Conservation (phyloP, 2,888 invertebrate genomes). For the Lobophora halterata region DNA sequence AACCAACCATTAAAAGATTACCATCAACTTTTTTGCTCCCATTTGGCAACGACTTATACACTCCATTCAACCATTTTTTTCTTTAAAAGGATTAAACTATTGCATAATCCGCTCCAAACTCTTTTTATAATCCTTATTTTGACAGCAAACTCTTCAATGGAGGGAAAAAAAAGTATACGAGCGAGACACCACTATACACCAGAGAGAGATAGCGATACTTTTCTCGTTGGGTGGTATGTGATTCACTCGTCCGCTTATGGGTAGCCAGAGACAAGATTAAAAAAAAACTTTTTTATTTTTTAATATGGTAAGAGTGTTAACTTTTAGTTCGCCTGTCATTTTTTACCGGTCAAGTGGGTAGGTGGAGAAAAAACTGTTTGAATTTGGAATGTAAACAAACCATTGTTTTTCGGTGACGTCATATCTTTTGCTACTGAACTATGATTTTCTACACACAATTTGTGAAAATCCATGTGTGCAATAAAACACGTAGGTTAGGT, state of each 20-base stretch:
- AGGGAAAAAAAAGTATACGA: conserved; percentile 55
- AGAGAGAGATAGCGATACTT: conserved; percentile 37
- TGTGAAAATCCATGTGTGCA: no score
- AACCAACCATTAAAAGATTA: no score
- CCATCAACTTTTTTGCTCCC: no score
- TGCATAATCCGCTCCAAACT: conserved; percentile 64
- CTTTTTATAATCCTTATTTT: conserved; percentile 80
- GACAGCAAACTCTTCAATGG: conserved; percentile 77
- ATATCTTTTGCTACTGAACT: background rate
- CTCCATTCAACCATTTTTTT: conserved; percentile 11
- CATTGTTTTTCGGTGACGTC: background rate
- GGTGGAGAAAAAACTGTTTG: conserved; percentile 43
- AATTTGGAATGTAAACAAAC: conserved; percentile 18
- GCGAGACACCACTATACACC: conserved; percentile 45
- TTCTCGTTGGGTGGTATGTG: conserved; percentile 70
- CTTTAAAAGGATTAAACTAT: conserved; percentile 21
- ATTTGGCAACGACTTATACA: no score
- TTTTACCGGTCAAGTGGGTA: conserved; percentile 49
- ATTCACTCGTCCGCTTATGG: conserved; percentile 47
- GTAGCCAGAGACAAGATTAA: conserved; percentile 28
- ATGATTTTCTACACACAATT: no score
- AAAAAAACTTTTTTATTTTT: conserved; percentile 29
- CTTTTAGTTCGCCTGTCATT: conserved; percentile 41
- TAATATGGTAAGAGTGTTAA: conserved; percentile 32
- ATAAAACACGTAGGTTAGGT: no score